Base-by-base conservation (phyloP, 2,888 invertebrate species). In the Drosophila fungiperda region DNA sequence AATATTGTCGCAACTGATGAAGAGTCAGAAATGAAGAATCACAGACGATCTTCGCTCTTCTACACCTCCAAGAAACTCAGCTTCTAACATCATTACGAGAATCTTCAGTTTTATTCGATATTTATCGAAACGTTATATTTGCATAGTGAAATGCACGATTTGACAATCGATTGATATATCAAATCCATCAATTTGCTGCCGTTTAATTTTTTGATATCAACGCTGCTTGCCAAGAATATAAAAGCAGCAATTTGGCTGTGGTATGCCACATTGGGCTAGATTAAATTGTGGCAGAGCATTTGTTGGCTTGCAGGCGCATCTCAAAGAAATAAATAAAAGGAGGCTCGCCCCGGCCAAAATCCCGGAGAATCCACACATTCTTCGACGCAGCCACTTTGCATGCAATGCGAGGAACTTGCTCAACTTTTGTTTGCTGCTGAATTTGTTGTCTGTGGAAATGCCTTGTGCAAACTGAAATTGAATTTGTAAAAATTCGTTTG, bases 121-220 rank as follows among this genome's bases (percentile, higher is more conserved):
- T 29, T 29, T 29, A 29, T 29, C 29, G 5, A 29, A 29, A 29
- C 29, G 29, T 29, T 0, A 29, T 29, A 29, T 29, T 29, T 29
- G 29, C 29, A 29, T 29, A 29, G 26, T 4, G 5, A 26, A 29
- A 29, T 26, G 5, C 4, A 0, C 26, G 5, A 26, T 29, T 29
- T 29, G 29, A 29, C 29, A 29, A 29, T 29, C 29, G 29, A 29
- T 29, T 29, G 29, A 29, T 29, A 29, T 29, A 29, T 29, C 29
- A 29, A 29, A 29, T 29, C 29, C 29, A 29, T 93, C 23, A 93
- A 92, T 68, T 78, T 92, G 53, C 65, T 93, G 54, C 93, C 93
- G 11, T 93, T 93, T 57, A 92, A 92, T 62, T 93, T 93, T 71
- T 89, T 93, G 20, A 87, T 93, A 65, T 93, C 93, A 29, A 93